Evolutionary conservation across 2,888 invertebrate genomes (phyloP).

Genomic region (Dysmachus trigonus): DNA sequence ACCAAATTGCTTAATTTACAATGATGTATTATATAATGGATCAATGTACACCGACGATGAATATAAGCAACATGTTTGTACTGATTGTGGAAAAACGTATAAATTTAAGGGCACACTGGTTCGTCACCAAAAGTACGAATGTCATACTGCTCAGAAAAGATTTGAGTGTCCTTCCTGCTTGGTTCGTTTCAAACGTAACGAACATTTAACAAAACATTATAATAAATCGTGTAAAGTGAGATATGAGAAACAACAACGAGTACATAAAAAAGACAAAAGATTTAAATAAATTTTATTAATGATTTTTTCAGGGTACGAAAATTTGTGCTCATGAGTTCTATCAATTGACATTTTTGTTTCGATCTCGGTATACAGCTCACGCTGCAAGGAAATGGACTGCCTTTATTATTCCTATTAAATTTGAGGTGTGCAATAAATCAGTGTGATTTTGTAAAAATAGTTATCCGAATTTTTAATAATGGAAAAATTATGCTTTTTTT

Average conservation of each 20-base stretch:
- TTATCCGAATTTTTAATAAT: no score
- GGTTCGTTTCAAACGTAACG: neutral
- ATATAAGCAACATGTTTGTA: neutral
- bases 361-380: no score
- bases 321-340: neutral
- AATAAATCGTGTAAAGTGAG: neutral
- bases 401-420: no score
- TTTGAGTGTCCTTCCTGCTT: neutral
- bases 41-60: neutral
- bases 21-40: neutral
- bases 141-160: neutral
- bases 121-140: constrained; percentile 1
- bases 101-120: neutral
- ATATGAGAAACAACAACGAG: neutral
- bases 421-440: no score
- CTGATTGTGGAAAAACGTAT: neutral
- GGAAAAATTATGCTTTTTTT: no score
- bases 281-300: neutral
- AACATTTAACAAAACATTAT: constrained; percentile 2
- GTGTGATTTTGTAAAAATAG: no score
- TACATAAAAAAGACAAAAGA: neutral
- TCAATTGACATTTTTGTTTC: no score
- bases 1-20: neutral
- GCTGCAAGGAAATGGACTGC: no score
- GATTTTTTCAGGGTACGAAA: neutral